Conservation (phyloP, 2,797 vertebrate species). For the Etheostoma perlongum region DNA sequence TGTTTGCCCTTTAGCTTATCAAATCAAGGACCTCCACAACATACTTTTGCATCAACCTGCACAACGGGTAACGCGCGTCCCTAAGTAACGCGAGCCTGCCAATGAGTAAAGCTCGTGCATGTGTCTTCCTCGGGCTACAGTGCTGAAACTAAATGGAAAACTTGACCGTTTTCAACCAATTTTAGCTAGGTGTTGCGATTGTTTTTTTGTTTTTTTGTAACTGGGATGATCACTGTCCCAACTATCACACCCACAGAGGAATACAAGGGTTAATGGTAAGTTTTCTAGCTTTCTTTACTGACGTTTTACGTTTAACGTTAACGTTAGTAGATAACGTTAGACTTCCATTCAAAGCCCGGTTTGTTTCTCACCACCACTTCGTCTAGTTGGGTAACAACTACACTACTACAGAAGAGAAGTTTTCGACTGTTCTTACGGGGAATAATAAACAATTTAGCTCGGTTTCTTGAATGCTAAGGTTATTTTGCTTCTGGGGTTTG, state of each 20-base stretch:
- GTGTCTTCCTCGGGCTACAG: background rate
- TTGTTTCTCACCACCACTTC: background rate
- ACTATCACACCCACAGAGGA: background rate
- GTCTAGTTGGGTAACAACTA: background rate
- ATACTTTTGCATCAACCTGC: background rate
- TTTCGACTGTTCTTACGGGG: fast-evolving
- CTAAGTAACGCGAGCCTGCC: conserved; percentile 22
- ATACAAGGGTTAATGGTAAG: conserved; percentile 45
- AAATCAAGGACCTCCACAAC: background rate
- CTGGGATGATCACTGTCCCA: no score
- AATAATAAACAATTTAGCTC: background rate
- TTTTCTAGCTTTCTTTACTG: background rate
- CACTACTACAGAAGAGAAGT: background rate
- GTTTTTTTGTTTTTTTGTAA: background rate
- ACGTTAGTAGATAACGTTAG: background rate
- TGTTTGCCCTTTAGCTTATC: no score
- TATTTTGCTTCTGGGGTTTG: conserved; percentile 52
- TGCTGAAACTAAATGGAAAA: conserved; percentile 25
- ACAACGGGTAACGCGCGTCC: conserved; percentile 6
- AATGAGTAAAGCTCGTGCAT: conserved; percentile 57
- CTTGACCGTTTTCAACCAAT: background rate
- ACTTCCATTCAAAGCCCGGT: background rate
- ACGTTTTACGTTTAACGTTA: background rate
- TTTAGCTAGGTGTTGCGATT: background rate
- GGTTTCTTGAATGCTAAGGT: background rate